A percentile compares a stretch with the other conserved stretches of the same genome.
These are phyloP conservation scores for Drosophila punjabiensis DNA, from an alignment of 1,140 invertebrate genomes.

Conservation along the genomic window DNA sequence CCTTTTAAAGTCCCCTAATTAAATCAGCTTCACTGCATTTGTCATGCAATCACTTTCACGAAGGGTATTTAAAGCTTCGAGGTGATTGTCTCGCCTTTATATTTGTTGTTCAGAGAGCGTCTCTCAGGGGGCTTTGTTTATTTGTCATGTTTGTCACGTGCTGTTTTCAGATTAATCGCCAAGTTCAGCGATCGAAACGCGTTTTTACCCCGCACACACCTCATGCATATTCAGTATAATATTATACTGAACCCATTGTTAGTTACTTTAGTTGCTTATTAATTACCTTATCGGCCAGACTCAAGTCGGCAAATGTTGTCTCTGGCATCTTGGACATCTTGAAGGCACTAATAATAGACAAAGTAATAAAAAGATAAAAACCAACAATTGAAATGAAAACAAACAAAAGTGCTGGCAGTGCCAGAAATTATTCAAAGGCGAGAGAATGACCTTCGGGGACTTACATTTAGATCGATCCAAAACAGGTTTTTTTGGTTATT, in stretches of 20 bases:
- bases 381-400: slow-evolving; percentile 31
- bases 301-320: slow-evolving; percentile 75
- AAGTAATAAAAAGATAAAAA: background rate
- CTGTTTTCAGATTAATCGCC: slow-evolving; percentile 37
- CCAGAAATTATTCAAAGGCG: slow-evolving; percentile 41
- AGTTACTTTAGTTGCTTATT: background rate
- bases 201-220: slow-evolving; percentile 20
- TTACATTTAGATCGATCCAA: slow-evolving; percentile 54
- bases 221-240: slow-evolving; percentile 22
- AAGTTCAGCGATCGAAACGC: slow-evolving; percentile 34
- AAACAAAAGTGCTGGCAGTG: slow-evolving; percentile 30
- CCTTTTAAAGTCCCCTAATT: background rate
- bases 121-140: slow-evolving; percentile 26
- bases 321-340: slow-evolving; percentile 75
- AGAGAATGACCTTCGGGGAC: slow-evolving; percentile 65
- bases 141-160: slow-evolving; percentile 52
- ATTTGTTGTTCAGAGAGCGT: slow-evolving; percentile 24
- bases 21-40: background rate
- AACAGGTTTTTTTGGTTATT: slow-evolving; percentile 59
- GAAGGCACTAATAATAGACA: slow-evolving; percentile 6
- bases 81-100: slow-evolving; percentile 13
- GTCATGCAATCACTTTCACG: slow-evolving; percentile 29
- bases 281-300: slow-evolving; percentile 80
- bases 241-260: slow-evolving; percentile 7
- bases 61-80: slow-evolving; percentile 31